Evolutionary conservation across 2,797 vertebrate genomes (phyloP).

Genomic region (Etheostoma perlongum): DNA sequence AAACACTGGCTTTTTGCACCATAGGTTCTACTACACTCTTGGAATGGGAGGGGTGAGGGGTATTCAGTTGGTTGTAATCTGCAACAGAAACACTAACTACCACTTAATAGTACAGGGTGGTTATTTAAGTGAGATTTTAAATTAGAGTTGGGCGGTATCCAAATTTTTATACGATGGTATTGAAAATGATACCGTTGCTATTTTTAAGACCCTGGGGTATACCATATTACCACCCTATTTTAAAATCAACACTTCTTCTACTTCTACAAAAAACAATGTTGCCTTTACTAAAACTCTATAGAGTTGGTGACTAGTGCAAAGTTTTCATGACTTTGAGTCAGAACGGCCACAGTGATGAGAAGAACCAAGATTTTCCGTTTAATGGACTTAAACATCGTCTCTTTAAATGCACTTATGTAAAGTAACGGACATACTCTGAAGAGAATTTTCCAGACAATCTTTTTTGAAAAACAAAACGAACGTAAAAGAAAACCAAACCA

Average conservation of each 20-base stretch:
- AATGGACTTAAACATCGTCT: not conserved
- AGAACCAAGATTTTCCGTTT: not conserved
- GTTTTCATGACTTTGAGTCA: not conserved
- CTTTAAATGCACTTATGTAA: conserved; percentile 1
- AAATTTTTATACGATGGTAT: not conserved
- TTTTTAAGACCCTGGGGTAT: too few species aligned
- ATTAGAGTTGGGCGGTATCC: not conserved
- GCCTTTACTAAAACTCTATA: not conserved
- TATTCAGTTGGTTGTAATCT: too few species aligned
- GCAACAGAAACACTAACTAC: too few species aligned
- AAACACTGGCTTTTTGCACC: too few species aligned
- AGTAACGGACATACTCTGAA: conserved; percentile 31
- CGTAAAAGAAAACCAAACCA: conserved; percentile 57
- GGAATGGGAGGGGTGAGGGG: too few species aligned
- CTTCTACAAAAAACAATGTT: not conserved
- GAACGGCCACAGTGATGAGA: not conserved
- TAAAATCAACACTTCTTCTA: too few species aligned
- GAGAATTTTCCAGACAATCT: conserved; percentile 69
- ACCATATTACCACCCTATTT: too few species aligned
- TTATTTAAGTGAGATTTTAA: too few species aligned
- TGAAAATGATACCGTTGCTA: too few species aligned
- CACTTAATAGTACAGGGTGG: too few species aligned
- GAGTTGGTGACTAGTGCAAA: not conserved
- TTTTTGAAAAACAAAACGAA: conserved; percentile 69
- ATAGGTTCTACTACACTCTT: too few species aligned